Evolutionary conservation across 1,140 invertebrate species (phyloP).

Genomic region (Nomia melanderi): DNA sequence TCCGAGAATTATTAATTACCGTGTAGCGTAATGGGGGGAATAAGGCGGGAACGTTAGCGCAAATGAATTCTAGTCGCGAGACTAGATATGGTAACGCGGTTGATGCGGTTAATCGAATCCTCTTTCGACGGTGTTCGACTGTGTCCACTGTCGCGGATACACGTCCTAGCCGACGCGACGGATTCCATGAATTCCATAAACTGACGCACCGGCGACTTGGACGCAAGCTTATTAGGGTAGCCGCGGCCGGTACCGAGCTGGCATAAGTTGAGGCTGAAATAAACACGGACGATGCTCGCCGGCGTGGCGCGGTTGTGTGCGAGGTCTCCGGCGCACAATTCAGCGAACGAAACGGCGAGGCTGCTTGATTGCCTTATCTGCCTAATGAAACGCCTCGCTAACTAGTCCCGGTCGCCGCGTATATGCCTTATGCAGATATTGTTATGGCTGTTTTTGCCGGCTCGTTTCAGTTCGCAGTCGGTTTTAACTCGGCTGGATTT

Average conservation of each 20-base stretch:
- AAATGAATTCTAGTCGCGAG: too few relatives aligned
- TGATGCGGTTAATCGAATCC: not conserved
- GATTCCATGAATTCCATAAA: slow-evolving; percentile 47
- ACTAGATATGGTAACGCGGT: not conserved
- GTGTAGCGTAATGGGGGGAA: too few relatives aligned
- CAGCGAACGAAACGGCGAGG: slow-evolving; percentile 50
- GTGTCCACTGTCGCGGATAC: not conserved
- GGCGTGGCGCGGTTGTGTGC: not conserved
- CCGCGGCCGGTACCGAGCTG: not conserved
- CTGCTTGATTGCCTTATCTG: slow-evolving; percentile 78
- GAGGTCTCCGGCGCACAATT: slow-evolving; percentile 31
- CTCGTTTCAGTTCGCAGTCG: slow-evolving; percentile 45
- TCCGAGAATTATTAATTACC: too few relatives aligned
- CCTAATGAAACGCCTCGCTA: slow-evolving; percentile 79
- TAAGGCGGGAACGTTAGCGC: too few relatives aligned
- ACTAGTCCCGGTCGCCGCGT: slow-evolving; percentile 63
- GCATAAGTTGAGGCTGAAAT: slow-evolving; percentile 46
- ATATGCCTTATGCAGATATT: slow-evolving; percentile 66
- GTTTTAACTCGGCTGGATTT: slow-evolving; percentile 53
- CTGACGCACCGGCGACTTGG: slow-evolving; percentile 30
- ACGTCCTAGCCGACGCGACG: not conserved
- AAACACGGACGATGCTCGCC: not conserved
- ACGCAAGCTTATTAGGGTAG: slow-evolving; percentile 53
- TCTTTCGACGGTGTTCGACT: not conserved
- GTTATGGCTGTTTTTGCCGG: slow-evolving; percentile 67